phyloP scores from a whole-genome alignment of 2,797 vertebrate genomes.

The Dryobates pubescens region DNA sequence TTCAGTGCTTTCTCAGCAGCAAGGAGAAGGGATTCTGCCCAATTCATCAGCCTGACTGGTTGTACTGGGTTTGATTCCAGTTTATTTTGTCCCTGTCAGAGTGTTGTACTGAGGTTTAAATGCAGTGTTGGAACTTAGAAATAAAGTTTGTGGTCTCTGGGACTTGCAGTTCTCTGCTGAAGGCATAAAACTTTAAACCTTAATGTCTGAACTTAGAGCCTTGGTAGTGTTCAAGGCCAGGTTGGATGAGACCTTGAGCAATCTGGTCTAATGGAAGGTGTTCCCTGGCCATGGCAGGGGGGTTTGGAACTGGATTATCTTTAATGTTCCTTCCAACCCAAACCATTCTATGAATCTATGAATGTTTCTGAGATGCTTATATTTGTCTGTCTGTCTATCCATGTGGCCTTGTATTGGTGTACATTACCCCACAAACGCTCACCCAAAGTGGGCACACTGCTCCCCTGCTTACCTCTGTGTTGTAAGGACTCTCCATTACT shows the following conservation, averaged over 20 bases:
- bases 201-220: accelerated
- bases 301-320: no score
- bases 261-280: no score
- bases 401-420: neutral
- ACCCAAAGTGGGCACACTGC: neutral
- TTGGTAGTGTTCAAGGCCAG: no score
- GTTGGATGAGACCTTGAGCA: no score
- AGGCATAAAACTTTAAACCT: neutral
- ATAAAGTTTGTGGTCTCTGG: neutral
- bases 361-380: neutral
- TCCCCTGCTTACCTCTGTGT: neutral
- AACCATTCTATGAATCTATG: neutral
- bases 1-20: neutral
- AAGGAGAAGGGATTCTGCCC: neutral
- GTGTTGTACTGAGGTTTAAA: neutral
- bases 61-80: neutral
- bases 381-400: neutral
- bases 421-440: neutral
- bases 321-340: no score
- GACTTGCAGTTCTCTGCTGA: neutral
- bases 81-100: neutral
- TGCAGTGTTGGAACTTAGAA: neutral
- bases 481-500: neutral
- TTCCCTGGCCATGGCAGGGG: no score
- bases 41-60: neutral